Percentiles rank a stretch among this genome's conserved stretches.
These are phyloP conservation scores for Peromyscus eremicus DNA, from an alignment of 2,797 vertebrate species.

Conservation along the genomic window DNA sequence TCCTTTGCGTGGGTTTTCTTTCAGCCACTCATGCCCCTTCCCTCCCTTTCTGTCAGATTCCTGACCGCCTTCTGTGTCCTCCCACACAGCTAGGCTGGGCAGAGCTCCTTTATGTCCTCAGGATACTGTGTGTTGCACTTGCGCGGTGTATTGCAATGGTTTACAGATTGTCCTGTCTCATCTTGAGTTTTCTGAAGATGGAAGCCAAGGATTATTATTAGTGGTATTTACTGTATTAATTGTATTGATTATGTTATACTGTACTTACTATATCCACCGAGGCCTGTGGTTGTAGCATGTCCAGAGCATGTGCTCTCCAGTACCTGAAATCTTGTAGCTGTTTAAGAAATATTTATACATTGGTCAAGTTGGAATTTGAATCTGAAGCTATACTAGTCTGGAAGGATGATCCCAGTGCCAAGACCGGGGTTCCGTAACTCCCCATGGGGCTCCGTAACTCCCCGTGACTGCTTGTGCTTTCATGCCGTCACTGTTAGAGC, in stretches of 20 bases:
- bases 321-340: not conserved
- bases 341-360: slow-evolving; percentile 28
- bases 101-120: not conserved
- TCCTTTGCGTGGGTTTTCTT: slow-evolving; percentile 28
- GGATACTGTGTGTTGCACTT: not conserved
- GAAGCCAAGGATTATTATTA: not conserved
- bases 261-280: not conserved
- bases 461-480: not conserved
- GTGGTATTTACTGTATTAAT: not conserved
- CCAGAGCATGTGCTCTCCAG: not conserved
- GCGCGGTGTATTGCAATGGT: not conserved
- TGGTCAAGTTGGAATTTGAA: not conserved
- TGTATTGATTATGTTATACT: not conserved
- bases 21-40: not conserved
- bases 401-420: slow-evolving; percentile 4
- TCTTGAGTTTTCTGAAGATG: slow-evolving; percentile 22
- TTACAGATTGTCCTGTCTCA: slow-evolving; percentile 31
- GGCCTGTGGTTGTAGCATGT: not conserved
- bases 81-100: not conserved
- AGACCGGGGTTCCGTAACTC: not conserved
- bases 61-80: not conserved
- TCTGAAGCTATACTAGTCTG: slow-evolving; percentile 2
- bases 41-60: not conserved
- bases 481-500: not conserved
- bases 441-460: not conserved